Conservation (phyloP, 2,888 invertebrate species). For the Andrena bucephala region DNA sequence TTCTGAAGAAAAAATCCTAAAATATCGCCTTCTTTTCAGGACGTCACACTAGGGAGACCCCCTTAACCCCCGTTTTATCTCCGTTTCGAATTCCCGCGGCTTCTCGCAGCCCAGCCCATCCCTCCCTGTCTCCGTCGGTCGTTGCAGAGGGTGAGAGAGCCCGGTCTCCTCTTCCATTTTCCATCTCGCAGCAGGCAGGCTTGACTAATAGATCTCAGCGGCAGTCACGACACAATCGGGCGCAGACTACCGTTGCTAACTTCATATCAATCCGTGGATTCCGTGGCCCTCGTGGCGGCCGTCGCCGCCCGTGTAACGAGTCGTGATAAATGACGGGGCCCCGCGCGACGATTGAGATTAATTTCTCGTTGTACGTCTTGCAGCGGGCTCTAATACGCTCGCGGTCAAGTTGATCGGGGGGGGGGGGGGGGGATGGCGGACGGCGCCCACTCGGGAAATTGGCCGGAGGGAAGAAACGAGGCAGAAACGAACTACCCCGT, state of each 20-base stretch:
- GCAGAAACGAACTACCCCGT: no score
- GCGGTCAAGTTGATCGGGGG: constrained; percentile 51
- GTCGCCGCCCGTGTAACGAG: constrained; percentile 74
- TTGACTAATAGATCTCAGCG: constrained; percentile 81
- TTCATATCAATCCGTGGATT: constrained; percentile 80
- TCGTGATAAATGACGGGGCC: constrained; percentile 82
- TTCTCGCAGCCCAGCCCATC: not conserved
- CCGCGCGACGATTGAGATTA: constrained; percentile 82
- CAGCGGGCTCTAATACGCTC: constrained; percentile 50
- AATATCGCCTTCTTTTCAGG: no score
- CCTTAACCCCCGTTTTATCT: constrained; percentile 34
- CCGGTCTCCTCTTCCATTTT: constrained; percentile 51
- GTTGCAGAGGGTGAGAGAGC: constrained; percentile 22
- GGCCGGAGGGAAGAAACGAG: constrained; percentile 26
- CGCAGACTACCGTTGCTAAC: constrained; percentile 81
- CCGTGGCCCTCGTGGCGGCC: constrained; percentile 60
- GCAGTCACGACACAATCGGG: constrained; percentile 80
- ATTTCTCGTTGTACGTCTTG: constrained; percentile 73
- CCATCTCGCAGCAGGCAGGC: constrained; percentile 48
- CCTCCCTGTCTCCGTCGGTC: constrained; percentile 8
- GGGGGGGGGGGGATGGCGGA: not conserved
- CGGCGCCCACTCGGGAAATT: constrained; percentile 12
- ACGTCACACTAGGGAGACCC: no score
- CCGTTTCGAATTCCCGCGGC: constrained; percentile 40
- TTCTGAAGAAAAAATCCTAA: no score